Evolutionary conservation across 2,797 vertebrate genomes (phyloP).

Genomic region (Lepilemur septentrionalis): DNA sequence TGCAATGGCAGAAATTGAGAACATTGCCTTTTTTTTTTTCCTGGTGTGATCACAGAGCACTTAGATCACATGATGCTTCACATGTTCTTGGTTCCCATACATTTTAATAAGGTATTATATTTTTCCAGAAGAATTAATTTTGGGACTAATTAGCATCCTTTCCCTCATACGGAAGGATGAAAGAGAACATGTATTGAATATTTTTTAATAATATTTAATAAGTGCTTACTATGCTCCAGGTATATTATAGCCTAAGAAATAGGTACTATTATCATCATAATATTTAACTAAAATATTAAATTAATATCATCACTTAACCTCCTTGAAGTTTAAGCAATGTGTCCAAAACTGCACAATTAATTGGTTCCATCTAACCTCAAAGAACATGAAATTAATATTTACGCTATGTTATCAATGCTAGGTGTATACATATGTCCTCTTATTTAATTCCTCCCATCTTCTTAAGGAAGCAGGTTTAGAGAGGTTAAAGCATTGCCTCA

Average conservation of each 20-base stretch:
- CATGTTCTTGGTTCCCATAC: neutral
- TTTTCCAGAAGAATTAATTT: slow-evolving; percentile 35
- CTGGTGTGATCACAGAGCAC: slow-evolving; percentile 7
- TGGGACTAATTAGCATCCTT: slow-evolving; percentile 16
- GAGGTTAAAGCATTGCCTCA: neutral
- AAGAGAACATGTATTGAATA: slow-evolving; percentile 32
- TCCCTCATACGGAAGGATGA: neutral
- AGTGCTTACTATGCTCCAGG: neutral
- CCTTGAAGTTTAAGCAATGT: neutral
- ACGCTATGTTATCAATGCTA: neutral
- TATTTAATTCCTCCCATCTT: neutral
- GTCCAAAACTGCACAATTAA: neutral
- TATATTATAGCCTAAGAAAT: neutral
- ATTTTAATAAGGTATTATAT: slow-evolving; percentile 16
- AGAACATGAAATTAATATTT: neutral
- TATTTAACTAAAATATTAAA: slow-evolving; percentile 36
- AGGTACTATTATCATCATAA: neutral
- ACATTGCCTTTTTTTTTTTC: neutral
- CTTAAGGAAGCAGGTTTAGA: neutral
- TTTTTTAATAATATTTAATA: slow-evolving; percentile 44
- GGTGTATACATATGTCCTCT: neutral
- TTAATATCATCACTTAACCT: neutral
- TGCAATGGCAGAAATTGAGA: slow-evolving; percentile 34
- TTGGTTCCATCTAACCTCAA: neutral
- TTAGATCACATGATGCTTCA: neutral